Evolutionary conservation across 2,888 invertebrate species (phyloP).

Genomic region (Apoda limacodes): DNA sequence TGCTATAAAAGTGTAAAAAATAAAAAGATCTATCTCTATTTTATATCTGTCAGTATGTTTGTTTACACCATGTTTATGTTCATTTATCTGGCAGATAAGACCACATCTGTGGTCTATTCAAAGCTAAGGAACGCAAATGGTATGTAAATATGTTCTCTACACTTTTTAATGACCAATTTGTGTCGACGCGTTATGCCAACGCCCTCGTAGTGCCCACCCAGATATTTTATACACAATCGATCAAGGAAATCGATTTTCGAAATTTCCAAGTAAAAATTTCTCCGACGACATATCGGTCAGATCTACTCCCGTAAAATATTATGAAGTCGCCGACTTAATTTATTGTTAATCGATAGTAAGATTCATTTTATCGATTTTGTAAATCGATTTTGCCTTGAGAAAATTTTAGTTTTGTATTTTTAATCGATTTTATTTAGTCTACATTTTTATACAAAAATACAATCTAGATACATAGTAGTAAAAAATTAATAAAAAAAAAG

Average conservation of each 20-base stretch:
- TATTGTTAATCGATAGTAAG: conserved; percentile 42
- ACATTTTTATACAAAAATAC: too few relatives aligned
- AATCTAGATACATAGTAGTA: too few relatives aligned
- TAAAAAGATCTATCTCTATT: background rate
- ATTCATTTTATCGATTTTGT: too few relatives aligned
- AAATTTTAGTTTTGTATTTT: too few relatives aligned
- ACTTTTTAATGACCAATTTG: conserved; percentile 31
- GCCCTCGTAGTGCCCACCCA: conserved; percentile 28
- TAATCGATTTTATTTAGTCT: too few relatives aligned
- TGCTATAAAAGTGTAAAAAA: too few relatives aligned
- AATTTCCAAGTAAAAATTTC: conserved; percentile 25
- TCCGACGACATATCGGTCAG: conserved; percentile 26
- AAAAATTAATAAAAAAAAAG: too few relatives aligned
- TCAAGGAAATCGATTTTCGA: conserved; percentile 39
- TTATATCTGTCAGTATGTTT: background rate
- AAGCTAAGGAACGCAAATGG: conserved; percentile 31
- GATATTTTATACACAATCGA: conserved; percentile 41
- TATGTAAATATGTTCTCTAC: conserved; percentile 26
- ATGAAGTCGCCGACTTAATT: conserved; percentile 45
- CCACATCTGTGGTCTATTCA: conserved; percentile 26
- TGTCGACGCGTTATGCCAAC: conserved; percentile 28
- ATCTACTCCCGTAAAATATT: conserved; percentile 51
- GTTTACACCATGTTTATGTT: conserved; percentile 18
- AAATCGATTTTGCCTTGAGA: too few relatives aligned
- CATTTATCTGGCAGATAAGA: too few relatives aligned